Evolutionary conservation across 2,888 invertebrate species (phyloP).

Genomic region (Protonemura montana): DNA sequence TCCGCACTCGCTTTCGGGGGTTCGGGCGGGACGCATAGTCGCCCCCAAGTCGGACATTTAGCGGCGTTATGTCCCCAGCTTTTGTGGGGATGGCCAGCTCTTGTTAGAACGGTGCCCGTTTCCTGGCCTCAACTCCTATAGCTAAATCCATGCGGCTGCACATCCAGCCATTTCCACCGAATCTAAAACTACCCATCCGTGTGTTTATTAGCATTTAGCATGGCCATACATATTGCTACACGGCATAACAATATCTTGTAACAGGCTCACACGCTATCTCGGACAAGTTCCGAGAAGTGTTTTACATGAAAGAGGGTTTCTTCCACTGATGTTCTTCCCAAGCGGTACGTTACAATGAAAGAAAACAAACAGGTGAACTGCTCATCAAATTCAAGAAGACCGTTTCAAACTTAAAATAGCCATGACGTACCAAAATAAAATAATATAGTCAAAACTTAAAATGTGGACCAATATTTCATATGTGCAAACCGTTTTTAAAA

Average conservation of each 20-base stretch:
- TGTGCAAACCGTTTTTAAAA: background rate
- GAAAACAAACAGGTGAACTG: background rate
- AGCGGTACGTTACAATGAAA: background rate
- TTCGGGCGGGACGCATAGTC: background rate
- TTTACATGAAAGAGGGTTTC: background rate
- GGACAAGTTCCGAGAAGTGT: background rate
- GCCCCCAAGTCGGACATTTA: constrained; percentile 51
- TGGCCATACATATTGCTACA: constrained; percentile 8
- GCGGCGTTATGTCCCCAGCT: constrained; percentile 53
- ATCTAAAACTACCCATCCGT: background rate
- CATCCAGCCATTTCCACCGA: constrained; percentile 1
- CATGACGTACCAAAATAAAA: background rate
- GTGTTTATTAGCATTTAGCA: constrained; percentile 33
- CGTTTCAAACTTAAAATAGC: background rate
- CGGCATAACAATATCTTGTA: constrained; percentile 28
- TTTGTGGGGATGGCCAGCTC: background rate
- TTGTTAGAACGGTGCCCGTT: constrained; percentile 46
- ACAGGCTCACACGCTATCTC: constrained; percentile 25
- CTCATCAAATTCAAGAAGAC: background rate
- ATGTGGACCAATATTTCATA: background rate
- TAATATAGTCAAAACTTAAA: background rate
- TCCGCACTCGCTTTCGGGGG: background rate
- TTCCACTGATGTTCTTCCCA: background rate
- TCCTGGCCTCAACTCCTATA: constrained; percentile 47
- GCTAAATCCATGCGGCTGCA: constrained; percentile 51